phyloP scores from a whole-genome alignment of 2,888 invertebrate species.

The Petrophora chlorosata region DNA sequence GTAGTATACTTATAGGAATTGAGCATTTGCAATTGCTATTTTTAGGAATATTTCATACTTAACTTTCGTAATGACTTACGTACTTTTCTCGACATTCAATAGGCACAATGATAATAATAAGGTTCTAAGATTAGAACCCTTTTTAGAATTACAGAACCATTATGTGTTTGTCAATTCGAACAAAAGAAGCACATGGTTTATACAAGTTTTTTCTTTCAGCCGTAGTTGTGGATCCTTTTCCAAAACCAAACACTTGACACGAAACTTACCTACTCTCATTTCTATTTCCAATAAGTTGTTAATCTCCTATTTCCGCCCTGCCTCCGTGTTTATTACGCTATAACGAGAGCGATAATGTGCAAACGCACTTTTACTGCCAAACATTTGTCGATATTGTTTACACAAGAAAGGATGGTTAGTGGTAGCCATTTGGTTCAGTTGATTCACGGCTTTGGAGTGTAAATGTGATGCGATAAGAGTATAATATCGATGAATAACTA shows the following conservation, averaged over 20 bases:
- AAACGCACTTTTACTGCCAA: slow-evolving; percentile 24
- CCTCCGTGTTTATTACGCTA: slow-evolving; percentile 16
- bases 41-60: too few species aligned
- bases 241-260: neutral
- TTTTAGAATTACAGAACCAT: too few species aligned
- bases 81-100: too few species aligned
- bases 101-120: too few species aligned
- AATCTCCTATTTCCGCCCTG: slow-evolving; percentile 23
- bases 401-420: slow-evolving; percentile 11
- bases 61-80: too few species aligned
- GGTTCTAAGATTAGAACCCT: too few species aligned
- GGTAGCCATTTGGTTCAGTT: slow-evolving; percentile 11
- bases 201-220: neutral
- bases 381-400: slow-evolving; percentile 24
- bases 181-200: too few species aligned
- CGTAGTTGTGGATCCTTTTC: neutral
- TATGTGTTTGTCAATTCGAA: too few species aligned
- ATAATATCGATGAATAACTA: too few species aligned
- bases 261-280: neutral
- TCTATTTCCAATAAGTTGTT: slow-evolving; percentile 15
- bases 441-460: neutral
- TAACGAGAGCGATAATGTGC: slow-evolving; percentile 23
- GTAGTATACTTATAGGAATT: too few species aligned
- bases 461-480: neutral
- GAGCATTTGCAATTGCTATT: too few species aligned